Evolutionary conservation across 30 jellyfish, hydroid and myxozoan genomes (phyloP).

Genomic region (Aurelia aurita complex sp. Pacific): DNA sequence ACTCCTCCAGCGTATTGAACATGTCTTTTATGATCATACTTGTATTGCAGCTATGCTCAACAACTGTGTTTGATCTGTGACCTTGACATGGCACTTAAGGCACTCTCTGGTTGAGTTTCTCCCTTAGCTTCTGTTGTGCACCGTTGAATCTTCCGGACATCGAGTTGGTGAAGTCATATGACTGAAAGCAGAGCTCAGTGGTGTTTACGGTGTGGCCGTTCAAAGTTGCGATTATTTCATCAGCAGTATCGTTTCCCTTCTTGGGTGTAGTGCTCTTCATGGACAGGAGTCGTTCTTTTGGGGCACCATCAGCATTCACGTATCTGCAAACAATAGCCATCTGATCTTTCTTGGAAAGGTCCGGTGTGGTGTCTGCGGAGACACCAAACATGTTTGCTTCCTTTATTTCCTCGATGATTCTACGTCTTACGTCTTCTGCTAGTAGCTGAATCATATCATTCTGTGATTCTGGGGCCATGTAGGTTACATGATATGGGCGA

Average conservation of each 20-base stretch:
- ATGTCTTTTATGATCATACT: slow-evolving; percentile 25
- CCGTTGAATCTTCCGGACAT: slow-evolving; percentile 54
- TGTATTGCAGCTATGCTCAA: slow-evolving; percentile 52
- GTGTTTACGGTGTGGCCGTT: slow-evolving; percentile 15
- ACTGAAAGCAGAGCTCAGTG: slow-evolving; percentile 53
- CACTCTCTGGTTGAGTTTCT: slow-evolving; percentile 16
- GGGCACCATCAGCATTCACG: slow-evolving; percentile 29
- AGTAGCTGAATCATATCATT: slow-evolving; percentile 45
- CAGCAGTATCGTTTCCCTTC: slow-evolving; percentile 49
- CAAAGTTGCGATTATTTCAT: slow-evolving; percentile 28
- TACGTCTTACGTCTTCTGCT: slow-evolving; percentile 41
- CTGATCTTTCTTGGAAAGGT: slow-evolving; percentile 31
- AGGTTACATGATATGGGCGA: slow-evolving; percentile 32
- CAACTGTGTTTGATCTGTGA: slow-evolving; percentile 33
- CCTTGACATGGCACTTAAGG: slow-evolving; percentile 49
- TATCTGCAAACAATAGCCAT: slow-evolving; percentile 27
- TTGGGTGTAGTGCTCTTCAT: slow-evolving; percentile 40
- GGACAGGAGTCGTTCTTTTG: slow-evolving; percentile 45
- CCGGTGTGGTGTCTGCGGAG: slow-evolving; percentile 59
- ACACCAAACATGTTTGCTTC: slow-evolving; percentile 55
- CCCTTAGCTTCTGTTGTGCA: slow-evolving; percentile 34
- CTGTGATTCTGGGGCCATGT: slow-evolving; percentile 58
- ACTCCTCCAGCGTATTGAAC: slow-evolving; percentile 50
- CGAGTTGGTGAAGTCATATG: slow-evolving; percentile 41
- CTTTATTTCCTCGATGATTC: slow-evolving; percentile 23